Conservation (phyloP, 2,888 invertebrate genomes). For the Machimus rusticus region DNA sequence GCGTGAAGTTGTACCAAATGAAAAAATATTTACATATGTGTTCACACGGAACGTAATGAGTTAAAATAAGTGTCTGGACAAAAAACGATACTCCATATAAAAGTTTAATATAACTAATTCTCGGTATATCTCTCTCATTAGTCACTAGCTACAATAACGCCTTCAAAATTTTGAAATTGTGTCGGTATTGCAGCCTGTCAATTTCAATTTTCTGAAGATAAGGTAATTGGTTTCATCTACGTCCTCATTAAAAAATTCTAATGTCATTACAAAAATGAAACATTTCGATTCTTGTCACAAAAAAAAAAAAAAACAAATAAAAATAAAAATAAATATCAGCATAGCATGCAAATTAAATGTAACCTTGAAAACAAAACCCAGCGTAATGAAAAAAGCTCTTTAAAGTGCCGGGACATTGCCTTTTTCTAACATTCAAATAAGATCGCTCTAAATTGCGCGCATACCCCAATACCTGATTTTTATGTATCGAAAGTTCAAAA, state of each 20-base stretch:
- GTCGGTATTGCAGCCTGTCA: background rate
- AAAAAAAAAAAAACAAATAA: no score
- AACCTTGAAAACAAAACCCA: background rate
- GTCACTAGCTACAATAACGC: background rate
- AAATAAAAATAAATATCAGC: background rate
- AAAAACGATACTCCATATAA: no score
- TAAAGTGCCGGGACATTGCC: background rate
- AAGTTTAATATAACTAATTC: no score
- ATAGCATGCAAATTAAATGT: background rate
- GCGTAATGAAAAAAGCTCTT: background rate
- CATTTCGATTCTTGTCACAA: background rate
- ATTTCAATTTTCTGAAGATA: background rate
- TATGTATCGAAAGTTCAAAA: background rate
- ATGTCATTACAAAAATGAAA: background rate
- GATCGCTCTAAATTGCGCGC: background rate
- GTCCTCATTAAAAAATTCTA: background rate
- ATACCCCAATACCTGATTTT: slow-evolving; percentile 11
- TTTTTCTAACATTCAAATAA: background rate
- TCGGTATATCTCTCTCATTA: background rate
- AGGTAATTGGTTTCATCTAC: background rate
- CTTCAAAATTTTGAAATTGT: background rate
- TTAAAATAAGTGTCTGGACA: no score
- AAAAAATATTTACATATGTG: no score
- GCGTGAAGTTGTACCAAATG: no score
- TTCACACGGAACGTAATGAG: no score